Base-by-base conservation (phyloP, 2,888 invertebrate species). In the Anticlea derivata region DNA sequence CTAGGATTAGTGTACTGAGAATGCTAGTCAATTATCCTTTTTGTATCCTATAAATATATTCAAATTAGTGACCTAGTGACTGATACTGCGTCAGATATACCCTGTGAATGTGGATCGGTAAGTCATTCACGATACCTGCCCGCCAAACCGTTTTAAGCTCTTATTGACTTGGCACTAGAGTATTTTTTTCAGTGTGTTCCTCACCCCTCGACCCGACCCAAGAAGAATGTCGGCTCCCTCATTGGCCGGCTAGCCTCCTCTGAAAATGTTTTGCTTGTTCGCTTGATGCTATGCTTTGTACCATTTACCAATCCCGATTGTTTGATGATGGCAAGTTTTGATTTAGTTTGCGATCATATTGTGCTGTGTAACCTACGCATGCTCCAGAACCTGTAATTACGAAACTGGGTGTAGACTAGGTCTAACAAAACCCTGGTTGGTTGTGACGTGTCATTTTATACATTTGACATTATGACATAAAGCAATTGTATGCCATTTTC, bases 121-220 rank as follows among this genome's bases (percentile, higher is more conserved):
- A 62, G 60, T 66, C 59, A 58, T 62, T 66, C 64, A 67, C 67
- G 70, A 61, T 58, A 79, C 78, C 75, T 80, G 75, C 78, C 80
- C 75, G 84, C 84, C 86, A 79, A 80, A 83, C 83, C 75, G 75
- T 80, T 80, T n/a, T 75, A 77, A 70, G 87, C 83, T 86, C 85
- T 80, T 85, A 85, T 85, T 81, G 84, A 87, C 81, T 78, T 86
- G 87, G 90, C 90, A 85, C 85, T 90, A 91, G 90, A 91, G 86
- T 87, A 83, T 89, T 86, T 89, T 87, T 91, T 91, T 88, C 91
- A 91, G 91, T 91, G 90, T 87, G 78, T 77, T 83, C 88, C 88
- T 84, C 87, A 91, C 91, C 91, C 91, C 91, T 89, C 91, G 92
- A 92, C 92, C 92, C 86, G 91, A 92, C 88, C 83, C 83, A 75